Base-by-base conservation (phyloP, 2,797 vertebrate genomes). In the Acridotheres tristis region DNA sequence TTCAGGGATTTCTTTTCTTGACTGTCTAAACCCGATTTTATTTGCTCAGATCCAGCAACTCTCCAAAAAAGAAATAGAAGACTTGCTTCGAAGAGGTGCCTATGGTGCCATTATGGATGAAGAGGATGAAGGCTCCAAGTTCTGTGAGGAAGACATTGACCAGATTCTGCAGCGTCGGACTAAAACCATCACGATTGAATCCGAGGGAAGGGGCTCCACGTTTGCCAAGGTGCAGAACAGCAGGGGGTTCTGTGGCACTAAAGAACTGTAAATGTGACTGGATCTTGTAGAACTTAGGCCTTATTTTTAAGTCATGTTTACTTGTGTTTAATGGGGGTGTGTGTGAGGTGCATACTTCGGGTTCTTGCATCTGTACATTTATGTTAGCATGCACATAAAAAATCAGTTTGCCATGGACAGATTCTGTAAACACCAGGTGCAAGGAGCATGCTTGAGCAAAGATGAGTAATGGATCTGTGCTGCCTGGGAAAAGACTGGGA, bases 71-170 rank as follows among this genome's bases (percentile, higher is more conserved):
- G 99, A 99, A 97, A 99, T 99, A 47, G 99, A 99, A 96, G 99
- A 99, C 93, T 97, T 99, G 90, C 97, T 99, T 97, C 97, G 99
- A 53, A 98, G 99, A 48, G 99, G 99, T 19, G 99, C 99, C 1
- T 99, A 99, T 51, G 99, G 99, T 48, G 99, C 99, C 88, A 99
- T 99, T 93, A 99, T 99, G 99, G 99, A 99, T 63, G 99, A 99
- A 80, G 99, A 99, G 96, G 99, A 99, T 43, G 99, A 99, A 96
- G 99, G 99, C 32, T 99, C 99, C 81, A 99, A 99, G 95, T 99
- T 99, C 97, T 99, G 99, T 88, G 99, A 99, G 95, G 99, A 99
- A 71, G 99, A 99, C 92, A 99, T 99, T 4, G 99, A 99, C 97
- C 99, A 99, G 97, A 99, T 99, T 93, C 97, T 99, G 93, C 99